Percentiles rank a stretch among this genome's conserved stretches.
Evolutionary conservation across 2,888 invertebrate genomes (phyloP).

Genomic region (Drosophila paranaensis): DNA sequence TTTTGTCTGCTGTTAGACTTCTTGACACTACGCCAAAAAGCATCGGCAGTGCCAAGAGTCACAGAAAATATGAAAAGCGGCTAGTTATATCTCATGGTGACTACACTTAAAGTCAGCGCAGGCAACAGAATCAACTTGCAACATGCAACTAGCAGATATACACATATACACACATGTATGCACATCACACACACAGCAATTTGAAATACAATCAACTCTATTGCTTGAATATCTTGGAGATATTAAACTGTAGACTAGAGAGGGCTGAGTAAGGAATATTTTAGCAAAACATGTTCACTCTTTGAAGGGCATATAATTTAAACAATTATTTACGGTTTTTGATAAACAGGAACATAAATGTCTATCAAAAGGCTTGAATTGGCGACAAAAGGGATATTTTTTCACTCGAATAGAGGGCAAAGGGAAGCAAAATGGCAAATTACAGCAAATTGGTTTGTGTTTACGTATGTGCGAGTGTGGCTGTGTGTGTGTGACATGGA

Average conservation of each 20-base stretch:
- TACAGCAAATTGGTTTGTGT: slow-evolving; percentile 53
- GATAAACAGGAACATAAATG: neutral
- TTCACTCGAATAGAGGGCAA: neutral
- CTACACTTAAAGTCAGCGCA: slow-evolving; percentile 22
- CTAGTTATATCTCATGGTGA: slow-evolving; percentile 36
- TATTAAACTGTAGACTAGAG: neutral
- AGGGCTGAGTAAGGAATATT: neutral
- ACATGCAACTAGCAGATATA: neutral
- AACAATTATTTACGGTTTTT: neutral
- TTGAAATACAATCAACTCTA: slow-evolving; percentile 3
- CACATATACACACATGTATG: neutral
- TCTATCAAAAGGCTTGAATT: neutral
- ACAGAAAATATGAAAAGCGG: slow-evolving; percentile 56
- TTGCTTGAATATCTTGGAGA: slow-evolving; percentile 1
- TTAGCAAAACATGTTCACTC: neutral
- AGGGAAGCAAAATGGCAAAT: slow-evolving; percentile 36
- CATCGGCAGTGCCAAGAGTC: slow-evolving; percentile 37
- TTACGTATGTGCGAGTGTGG: neutral
- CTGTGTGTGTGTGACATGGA: neutral
- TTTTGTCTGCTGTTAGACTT: slow-evolving; percentile 37
- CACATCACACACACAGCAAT: neutral
- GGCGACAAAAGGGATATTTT: neutral
- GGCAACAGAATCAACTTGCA: neutral
- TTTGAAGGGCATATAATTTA: slow-evolving; percentile 14
- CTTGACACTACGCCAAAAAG: slow-evolving; percentile 81